Evolutionary conservation across 2,888 invertebrate genomes (phyloP), one percentile per base, ranked within the genome.

Genomic region (Eucera pruinosa): DNA sequence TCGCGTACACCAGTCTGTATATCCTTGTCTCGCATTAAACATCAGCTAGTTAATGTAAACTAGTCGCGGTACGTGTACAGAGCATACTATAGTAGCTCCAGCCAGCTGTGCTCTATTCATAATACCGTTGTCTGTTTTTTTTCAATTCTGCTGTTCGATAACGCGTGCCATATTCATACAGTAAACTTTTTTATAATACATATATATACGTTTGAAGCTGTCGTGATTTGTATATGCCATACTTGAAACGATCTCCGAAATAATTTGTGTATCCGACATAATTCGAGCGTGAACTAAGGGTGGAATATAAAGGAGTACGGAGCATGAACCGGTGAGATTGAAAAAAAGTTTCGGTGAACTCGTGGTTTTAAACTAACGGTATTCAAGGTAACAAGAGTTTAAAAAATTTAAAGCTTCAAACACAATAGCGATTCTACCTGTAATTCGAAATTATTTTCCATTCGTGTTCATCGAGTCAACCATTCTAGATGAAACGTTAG

Each of bases 31-130:
- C 50, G 50, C 57, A 67, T 62, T 69, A 67, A 83, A 61, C 70
- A 70, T 84, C 78, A 71, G 74, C 69, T 78, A 74, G 33, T 60
- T 55, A 70, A 52, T 61, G 68, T 75, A 69, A 75, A 79, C 69
- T 64, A 71, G 54, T 65, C 55, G 67, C 48, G 47, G 25, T 36
- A 20, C 60, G 27, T 60, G 25, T 67, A 78, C 57, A n/a, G 25
- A 23, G 45, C 48, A 45, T 58, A n/a, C n/a, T 11, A n/a, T n/a
- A 58, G 2, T 33, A 25, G 36, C 41, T 43, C 13, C 27, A 55
- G 33, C 25, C 61, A 48, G 73, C 48, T 73, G 73, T 62, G 39
- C 33, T 43, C 33, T 50, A 69, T 27, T 27, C 52, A 20, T 43
- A 50, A 30, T 3, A 41, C 11, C 57, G 18, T n/a, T 25, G 4